Conservation (phyloP, 1,140 invertebrate species). For the Antheraea pernyi region DNA sequence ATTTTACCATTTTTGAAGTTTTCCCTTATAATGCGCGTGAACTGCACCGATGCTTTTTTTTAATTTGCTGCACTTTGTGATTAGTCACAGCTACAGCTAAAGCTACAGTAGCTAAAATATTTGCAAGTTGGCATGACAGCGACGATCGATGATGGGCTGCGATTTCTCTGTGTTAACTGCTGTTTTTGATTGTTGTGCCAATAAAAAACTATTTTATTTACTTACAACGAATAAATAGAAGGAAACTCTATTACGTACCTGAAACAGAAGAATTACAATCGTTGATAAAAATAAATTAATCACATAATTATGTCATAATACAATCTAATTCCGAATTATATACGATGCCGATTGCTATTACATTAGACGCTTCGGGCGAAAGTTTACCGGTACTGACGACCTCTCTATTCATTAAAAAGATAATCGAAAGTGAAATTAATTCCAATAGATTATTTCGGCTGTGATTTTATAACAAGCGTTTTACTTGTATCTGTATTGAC, state of each 20-base stretch:
- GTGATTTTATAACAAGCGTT: slow-evolving; percentile 27
- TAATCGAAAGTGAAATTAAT: slow-evolving; percentile 74
- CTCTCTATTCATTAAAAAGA: slow-evolving; percentile 64
- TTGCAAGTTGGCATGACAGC: no score
- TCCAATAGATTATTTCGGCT: slow-evolving; percentile 53
- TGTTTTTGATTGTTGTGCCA: no score
- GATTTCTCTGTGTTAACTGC: no score
- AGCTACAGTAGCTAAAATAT: no score
- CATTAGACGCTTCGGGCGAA: slow-evolving; percentile 49
- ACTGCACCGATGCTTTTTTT: no score
- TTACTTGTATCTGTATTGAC: background rate
- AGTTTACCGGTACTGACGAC: slow-evolving; percentile 59
- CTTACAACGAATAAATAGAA: background rate
- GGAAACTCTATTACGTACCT: slow-evolving; percentile 40
- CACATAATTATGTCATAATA: slow-evolving; percentile 40
- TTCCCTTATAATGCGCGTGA: no score
- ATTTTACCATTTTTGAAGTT: no score
- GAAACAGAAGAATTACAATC: slow-evolving; percentile 39
- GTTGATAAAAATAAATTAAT: slow-evolving; percentile 27
- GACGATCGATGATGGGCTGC: no score
- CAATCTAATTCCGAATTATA: slow-evolving; percentile 30
- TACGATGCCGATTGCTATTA: slow-evolving; percentile 40
- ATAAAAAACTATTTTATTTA: background rate
- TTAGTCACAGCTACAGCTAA: no score
- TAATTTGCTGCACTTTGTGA: no score